Base-by-base conservation (phyloP, 2,888 invertebrate species). In the Eurytoma adleriae region DNA sequence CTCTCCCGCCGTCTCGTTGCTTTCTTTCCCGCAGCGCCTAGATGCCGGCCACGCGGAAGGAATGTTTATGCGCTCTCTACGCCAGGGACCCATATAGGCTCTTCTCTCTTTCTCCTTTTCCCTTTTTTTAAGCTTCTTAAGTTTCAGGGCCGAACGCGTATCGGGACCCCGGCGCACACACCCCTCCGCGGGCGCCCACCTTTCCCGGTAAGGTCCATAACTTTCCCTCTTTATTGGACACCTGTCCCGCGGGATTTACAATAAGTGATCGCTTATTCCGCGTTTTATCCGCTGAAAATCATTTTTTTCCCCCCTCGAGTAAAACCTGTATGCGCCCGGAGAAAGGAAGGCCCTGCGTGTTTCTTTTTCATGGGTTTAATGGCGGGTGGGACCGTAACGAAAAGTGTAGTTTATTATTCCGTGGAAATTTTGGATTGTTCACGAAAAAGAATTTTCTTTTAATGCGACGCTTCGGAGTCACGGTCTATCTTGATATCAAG, bases 191-290 rank as follows among this genome's bases (percentile, higher is more conserved):
- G 16, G 13, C 56, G 56, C 5, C 7, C 64, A 73, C 70, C 52
- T 72, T 80, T 69, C 79, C 77, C 50, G 62, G 69, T 77, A 76
- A 72, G 30, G 69, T 76, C 71, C 77, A 73, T 82, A 82, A 82
- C n/a, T 82, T 79, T 66, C 57, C 71, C 78, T 59, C 77, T 82
- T 79, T 82, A 82, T 79, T 77, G 73, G 76, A 70, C 82, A 82
- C 79, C 82, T 82, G 82, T 82, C 77, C 73, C 48, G 64, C 16
- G 48, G 76, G 77, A 76, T 79, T 73, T 74, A 82, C 78, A 75
- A 71, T 78, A 78, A 73, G 77, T 27, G 61, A 80, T 76, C 62
- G 61, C 80, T 76, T 80, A 80, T 80, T 80, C 75, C 70, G 56
- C 57, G 27, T 62, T 72, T 68, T 54, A 62, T 56, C 62, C 62